Evolutionary conservation across 2,888 invertebrate genomes (phyloP).

Genomic region (Notodonta dromedarius): DNA sequence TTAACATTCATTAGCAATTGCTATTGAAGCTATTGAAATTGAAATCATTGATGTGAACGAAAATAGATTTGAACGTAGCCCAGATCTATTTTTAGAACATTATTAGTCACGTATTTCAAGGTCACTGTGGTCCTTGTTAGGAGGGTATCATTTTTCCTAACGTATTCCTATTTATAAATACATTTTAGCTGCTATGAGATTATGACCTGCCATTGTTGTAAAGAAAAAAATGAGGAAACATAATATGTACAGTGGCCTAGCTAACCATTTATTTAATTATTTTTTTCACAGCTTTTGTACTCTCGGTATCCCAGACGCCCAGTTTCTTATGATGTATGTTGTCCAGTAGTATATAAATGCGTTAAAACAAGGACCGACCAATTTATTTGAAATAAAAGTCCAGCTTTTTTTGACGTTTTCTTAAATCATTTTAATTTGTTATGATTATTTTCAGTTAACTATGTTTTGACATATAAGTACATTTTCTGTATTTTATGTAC

Average conservation of each 20-base stretch:
- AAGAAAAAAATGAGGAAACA: neutral
- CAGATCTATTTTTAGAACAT: conserved; percentile 61
- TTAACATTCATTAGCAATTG: neutral
- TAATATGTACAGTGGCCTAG: neutral
- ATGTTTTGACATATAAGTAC: neutral
- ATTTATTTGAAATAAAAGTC: conserved; percentile 4
- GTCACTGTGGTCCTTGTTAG: conserved; percentile 48
- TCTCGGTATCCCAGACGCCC: conserved; percentile 53
- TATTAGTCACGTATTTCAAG: conserved; percentile 68
- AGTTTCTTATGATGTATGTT: conserved; percentile 54
- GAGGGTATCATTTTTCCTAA: conserved; percentile 60
- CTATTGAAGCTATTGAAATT: neutral
- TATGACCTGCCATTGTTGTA: neutral
- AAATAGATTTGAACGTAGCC: conserved; percentile 47
- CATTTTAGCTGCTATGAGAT: neutral
- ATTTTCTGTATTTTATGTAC: neutral
- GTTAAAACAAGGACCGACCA: neutral
- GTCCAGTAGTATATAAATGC: neutral
- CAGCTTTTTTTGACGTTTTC: neutral
- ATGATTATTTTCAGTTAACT: no score
- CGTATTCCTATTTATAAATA: conserved; percentile 22
- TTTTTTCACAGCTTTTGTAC: conserved; percentile 53
- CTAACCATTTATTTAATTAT: conserved; percentile 6
- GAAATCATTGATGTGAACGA: conserved; percentile 6
- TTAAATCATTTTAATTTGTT: neutral